Percentiles rank a stretch among this genome's conserved stretches.
These are phyloP conservation scores for Myrmophylax atrothorax DNA, from an alignment of 2,113 vertebrate species.

Conservation along the genomic window DNA sequence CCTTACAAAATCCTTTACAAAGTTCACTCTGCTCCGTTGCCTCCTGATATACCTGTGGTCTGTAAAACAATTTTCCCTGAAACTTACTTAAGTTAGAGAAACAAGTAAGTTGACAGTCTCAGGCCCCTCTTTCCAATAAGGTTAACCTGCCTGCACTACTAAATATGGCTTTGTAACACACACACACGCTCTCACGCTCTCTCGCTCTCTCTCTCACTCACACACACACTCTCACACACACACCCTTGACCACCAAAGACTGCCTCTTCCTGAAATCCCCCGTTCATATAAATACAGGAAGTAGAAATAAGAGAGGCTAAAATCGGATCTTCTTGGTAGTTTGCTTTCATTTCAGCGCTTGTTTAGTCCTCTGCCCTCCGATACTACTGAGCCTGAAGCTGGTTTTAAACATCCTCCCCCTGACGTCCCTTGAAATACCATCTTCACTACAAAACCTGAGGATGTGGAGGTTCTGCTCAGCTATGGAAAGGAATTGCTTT, in stretches of 20 bases:
- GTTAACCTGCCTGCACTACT: slow-evolving; percentile 36
- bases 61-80: not conserved
- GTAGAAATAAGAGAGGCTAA: slow-evolving; percentile 72
- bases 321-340: slow-evolving; percentile 47
- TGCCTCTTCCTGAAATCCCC: slow-evolving; percentile 87
- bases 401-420: slow-evolving; percentile 35
- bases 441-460: not conserved
- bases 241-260: slow-evolving; percentile 81
- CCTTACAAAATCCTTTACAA: slow-evolving; percentile 51
- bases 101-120: not conserved
- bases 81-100: not conserved
- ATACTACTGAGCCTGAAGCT: slow-evolving; percentile 9
- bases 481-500: slow-evolving; percentile 47
- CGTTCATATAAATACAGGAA: slow-evolving; percentile 82
- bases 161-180: slow-evolving; percentile 54
- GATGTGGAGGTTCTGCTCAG: slow-evolving; percentile 53
- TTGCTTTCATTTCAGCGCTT: slow-evolving; percentile 43
- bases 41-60: slow-evolving; percentile 52
- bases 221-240: not conserved
- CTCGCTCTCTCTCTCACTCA: too few species aligned
- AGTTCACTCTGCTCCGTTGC: slow-evolving; percentile 27
- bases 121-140: not conserved
- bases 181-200: not conserved
- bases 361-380: not conserved
- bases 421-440: not conserved